Evolutionary conservation across 2,113 vertebrate genomes (phyloP), one percentile per base, ranked within the genome.

Genomic region (Argyrosomus japonicus): DNA sequence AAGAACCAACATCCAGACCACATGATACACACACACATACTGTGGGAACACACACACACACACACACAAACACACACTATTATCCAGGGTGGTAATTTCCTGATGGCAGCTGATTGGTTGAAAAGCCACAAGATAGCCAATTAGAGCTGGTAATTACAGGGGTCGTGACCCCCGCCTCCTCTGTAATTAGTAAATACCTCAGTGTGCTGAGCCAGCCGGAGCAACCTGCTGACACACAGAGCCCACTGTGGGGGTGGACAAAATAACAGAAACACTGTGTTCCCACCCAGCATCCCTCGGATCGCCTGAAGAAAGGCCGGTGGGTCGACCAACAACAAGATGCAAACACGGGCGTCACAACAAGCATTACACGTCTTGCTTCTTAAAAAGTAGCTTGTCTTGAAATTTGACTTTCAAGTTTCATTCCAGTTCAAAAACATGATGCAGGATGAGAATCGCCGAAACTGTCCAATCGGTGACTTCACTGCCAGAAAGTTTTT

Each of bases 111-210:
- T 75, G 75, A 92, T 91, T 90, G 83, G 86, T 47, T 47, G n/a
- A 7, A 2, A 6, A 64, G 18, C 51, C 27, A 0, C 73, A 47
- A 54, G 79, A 72, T 6, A 23, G 50, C 82, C 85, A 82, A 88
- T 90, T 76, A 87, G 21, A 86, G 81, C 50, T 60, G 47, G 68
- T 92, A 88, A 92, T 89, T 83, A 90, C 76, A 86, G 81, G 74
- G 77, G 87, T 78, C 58, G 18, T 78, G 87, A 91, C 84, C 89
- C 68, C 69, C 9, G 48, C 45, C 40, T 75, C 29, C 81, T 0
- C 79, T 91, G 58, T 91, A 75, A 90, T 93, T 83, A 89, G 70
- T 27, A 51, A 91, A 92, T 86, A 87, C 87, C 85, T 63, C 56
- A 17, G 67, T 32, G 88, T 36, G 83, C 83, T 81, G 81, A 83